These are phyloP conservation scores for Falco naumanni DNA, from an alignment of 2,797 vertebrate species.

Conservation along the genomic window DNA sequence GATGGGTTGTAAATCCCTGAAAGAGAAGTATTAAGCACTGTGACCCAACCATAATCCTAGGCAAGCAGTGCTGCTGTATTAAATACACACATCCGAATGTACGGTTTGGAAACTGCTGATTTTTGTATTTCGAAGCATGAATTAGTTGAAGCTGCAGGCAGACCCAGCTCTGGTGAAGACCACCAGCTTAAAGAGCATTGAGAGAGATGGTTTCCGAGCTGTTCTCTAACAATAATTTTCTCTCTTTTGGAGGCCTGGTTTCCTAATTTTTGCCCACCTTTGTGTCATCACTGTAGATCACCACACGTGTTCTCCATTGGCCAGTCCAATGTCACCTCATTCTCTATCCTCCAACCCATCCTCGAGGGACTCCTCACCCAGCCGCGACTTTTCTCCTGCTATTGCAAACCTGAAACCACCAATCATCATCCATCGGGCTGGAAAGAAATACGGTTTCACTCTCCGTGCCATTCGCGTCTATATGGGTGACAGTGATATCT, in stretches of 20 bases:
- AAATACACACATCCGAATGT: neutral
- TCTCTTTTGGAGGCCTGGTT: constrained; percentile 38
- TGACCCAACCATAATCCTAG: neutral
- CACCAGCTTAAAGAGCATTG: neutral
- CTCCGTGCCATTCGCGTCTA: constrained; percentile 95
- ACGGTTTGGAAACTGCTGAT: neutral
- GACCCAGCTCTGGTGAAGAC: neutral
- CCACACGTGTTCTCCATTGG: constrained; percentile 91
- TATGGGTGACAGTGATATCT: constrained; percentile 95
- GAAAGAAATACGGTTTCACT: constrained; percentile 98
- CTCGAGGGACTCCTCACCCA: constrained; percentile 96
- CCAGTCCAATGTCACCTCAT: constrained; percentile 97
- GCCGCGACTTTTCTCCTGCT: constrained; percentile 91
- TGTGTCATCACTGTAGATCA: constrained; percentile 84
- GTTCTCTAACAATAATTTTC: constrained; percentile 48
- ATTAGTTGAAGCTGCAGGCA: constrained; percentile 27
- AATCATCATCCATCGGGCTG: constrained; percentile 90
- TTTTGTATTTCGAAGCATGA: neutral
- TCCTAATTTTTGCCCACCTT: constrained; percentile 67
- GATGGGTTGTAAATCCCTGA: neutral
- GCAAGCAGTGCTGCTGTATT: neutral
- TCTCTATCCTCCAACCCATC: constrained; percentile 97
- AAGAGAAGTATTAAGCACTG: neutral
- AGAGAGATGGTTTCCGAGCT: neutral
- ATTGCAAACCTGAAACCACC: constrained; percentile 85